A percentile compares a stretch with the other conserved stretches of the same genome.
Conservation (phyloP, 2,797 vertebrate genomes). For the Semaprochilodus insignis region DNA sequence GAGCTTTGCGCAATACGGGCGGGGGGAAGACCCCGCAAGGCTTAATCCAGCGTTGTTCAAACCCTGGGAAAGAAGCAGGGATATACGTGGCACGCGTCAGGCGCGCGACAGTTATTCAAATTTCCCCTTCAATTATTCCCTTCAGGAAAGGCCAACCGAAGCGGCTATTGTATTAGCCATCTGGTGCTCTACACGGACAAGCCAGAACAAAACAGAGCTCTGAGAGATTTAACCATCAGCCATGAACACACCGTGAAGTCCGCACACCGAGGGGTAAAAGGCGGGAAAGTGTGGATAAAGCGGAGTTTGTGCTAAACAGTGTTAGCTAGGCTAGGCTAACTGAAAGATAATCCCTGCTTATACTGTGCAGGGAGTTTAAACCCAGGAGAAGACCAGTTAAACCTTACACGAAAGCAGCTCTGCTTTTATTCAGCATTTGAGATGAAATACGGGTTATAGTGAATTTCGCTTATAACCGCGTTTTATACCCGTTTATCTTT, state of each 20-base stretch:
- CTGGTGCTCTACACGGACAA: constrained; percentile 76
- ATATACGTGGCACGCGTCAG: constrained; percentile 79
- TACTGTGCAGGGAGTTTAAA: too few species aligned
- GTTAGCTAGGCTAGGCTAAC: too few species aligned
- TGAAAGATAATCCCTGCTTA: too few species aligned
- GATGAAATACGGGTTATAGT: too few species aligned
- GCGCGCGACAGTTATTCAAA: constrained; percentile 85
- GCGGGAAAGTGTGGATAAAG: background rate
- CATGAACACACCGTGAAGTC: background rate
- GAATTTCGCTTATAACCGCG: too few species aligned
- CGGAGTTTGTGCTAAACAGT: background rate
- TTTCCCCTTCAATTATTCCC: constrained; percentile 66
- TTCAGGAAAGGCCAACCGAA: constrained; percentile 62
- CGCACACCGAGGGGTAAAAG: background rate
- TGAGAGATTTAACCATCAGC: constrained; percentile 5
- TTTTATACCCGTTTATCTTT: background rate
- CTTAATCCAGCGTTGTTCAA: constrained; percentile 14
- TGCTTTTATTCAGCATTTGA: too few species aligned
- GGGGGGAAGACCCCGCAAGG: background rate
- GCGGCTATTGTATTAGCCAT: constrained; percentile 71
- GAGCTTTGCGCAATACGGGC: background rate
- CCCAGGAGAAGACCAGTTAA: too few species aligned
- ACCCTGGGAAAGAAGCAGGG: constrained; percentile 70
- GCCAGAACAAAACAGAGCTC: constrained; percentile 48
- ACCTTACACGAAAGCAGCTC: too few species aligned